A percentile compares a stretch with the other conserved stretches of the same genome.
These are phyloP conservation scores for Xylota sylvarum DNA, from an alignment of 2,888 invertebrate genomes.

Conservation along the genomic window DNA sequence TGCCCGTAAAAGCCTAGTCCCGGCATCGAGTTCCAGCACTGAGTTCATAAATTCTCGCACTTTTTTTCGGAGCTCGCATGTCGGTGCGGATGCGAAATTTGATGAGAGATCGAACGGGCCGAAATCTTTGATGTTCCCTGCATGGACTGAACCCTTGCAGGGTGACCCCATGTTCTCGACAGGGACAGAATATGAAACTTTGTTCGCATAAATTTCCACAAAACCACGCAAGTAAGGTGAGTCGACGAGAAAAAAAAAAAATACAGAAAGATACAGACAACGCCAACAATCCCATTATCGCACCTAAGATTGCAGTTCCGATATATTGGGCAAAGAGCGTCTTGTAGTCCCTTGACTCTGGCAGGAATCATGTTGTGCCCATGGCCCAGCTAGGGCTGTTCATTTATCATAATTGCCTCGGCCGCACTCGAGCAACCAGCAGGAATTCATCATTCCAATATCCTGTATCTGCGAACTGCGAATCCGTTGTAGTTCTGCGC, in stretches of 20 bases:
- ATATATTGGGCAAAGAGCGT: slow-evolving; percentile 53
- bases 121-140: slow-evolving; percentile 53
- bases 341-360: slow-evolving; percentile 21
- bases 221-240: slow-evolving; percentile 66
- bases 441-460: slow-evolving; percentile 78
- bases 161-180: slow-evolving; percentile 51
- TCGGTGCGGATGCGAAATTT: slow-evolving; percentile 52
- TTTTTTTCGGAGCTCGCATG: slow-evolving; percentile 54
- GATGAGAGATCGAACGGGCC: slow-evolving; percentile 68
- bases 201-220: slow-evolving; percentile 72
- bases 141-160: slow-evolving; percentile 25
- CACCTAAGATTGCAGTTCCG: slow-evolving; percentile 68
- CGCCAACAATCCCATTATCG: slow-evolving; percentile 75
- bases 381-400: slow-evolving; percentile 66
- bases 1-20: slow-evolving; percentile 49
- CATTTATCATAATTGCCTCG: slow-evolving; percentile 78
- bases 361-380: slow-evolving; percentile 62
- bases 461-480: slow-evolving; percentile 55
- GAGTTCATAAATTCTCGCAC: slow-evolving; percentile 68
- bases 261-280: slow-evolving; percentile 41
- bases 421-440: slow-evolving; percentile 73
- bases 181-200: slow-evolving; percentile 51
- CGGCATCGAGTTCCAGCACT: not conserved
- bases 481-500: slow-evolving; percentile 53
- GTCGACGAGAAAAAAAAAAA: slow-evolving; percentile 24